Evolutionary conservation across 1,140 invertebrate genomes (phyloP).

Genomic region (Zaprionus capensis): DNA sequence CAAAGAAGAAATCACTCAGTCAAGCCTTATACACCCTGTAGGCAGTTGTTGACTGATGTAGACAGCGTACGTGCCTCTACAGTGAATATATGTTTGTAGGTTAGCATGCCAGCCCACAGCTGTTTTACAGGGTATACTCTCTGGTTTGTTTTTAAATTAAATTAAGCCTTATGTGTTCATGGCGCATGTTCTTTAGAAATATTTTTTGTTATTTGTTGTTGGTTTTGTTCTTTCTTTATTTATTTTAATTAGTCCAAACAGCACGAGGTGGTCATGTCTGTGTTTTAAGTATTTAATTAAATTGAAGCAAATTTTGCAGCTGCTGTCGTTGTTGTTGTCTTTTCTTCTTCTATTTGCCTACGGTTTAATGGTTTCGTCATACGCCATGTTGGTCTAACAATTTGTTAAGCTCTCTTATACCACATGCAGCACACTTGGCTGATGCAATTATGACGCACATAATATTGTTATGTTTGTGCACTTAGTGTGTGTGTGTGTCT

Average conservation of each 20-base stretch:
- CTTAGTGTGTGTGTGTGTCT: not conserved
- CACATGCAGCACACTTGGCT: constrained; percentile 28
- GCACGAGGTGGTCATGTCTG: constrained; percentile 34
- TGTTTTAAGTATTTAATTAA: constrained; percentile 76
- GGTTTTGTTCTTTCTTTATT: constrained; percentile 28
- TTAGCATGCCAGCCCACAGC: not conserved
- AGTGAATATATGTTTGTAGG: not conserved
- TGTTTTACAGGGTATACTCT: constrained; percentile 1
- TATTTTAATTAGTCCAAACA: constrained; percentile 66
- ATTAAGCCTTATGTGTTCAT: constrained; percentile 3
- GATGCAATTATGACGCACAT: constrained; percentile 40
- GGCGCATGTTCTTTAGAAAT: constrained; percentile 24
- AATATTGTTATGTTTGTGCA: constrained; percentile 23
- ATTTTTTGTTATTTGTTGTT: constrained; percentile 50
- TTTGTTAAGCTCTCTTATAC: constrained; percentile 41
- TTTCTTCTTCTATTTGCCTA: constrained; percentile 35
- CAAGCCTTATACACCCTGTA: not conserved
- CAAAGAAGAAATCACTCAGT: not conserved
- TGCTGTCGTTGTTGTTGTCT: constrained; percentile 24
- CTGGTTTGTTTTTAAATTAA: not conserved
- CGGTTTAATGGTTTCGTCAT: constrained; percentile 66
- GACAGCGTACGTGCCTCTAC: too few relatives aligned
- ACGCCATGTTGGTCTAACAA: constrained; percentile 31
- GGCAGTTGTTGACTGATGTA: too few relatives aligned
- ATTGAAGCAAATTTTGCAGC: constrained; percentile 66